A percentile compares a stretch with the other conserved stretches of the same genome.
Conservation (phyloP, 2,888 invertebrate species). For the Calameuta pallipes region DNA sequence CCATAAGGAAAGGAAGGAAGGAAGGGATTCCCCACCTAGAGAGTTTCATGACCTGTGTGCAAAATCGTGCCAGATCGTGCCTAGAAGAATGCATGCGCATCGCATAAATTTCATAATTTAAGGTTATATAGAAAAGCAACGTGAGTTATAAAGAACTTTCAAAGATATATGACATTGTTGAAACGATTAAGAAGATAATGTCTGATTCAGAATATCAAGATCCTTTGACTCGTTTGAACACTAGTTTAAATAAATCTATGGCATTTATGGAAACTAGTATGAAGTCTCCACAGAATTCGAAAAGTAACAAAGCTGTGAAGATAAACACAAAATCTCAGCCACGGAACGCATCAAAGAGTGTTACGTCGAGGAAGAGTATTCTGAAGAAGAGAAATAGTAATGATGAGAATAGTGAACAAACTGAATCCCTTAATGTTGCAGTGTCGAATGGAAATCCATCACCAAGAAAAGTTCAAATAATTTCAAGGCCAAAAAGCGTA, state of each 20-base stretch:
- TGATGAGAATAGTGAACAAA: too few relatives aligned
- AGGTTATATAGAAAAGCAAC: too few relatives aligned
- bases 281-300: background rate
- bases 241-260: conserved; percentile 25
- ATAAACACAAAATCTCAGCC: background rate
- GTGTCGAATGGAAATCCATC: background rate
- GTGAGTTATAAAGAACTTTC: too few relatives aligned
- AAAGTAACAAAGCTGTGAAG: conserved; percentile 13
- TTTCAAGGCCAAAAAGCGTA: conserved; percentile 33
- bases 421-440: too few relatives aligned
- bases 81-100: too few relatives aligned
- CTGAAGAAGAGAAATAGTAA: conserved; percentile 6
- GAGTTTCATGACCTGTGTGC: too few relatives aligned
- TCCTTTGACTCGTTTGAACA: conserved; percentile 28
- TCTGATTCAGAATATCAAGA: conserved; percentile 27
- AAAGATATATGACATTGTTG: too few relatives aligned
- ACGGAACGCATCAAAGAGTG: conserved; percentile 3
- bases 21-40: too few relatives aligned
- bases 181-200: conserved; percentile 14
- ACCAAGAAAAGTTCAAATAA: background rate
- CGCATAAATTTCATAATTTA: too few relatives aligned
- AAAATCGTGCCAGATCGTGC: too few relatives aligned
- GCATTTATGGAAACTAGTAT: conserved; percentile 21
- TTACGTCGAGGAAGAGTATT: conserved; percentile 13
- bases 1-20: too few relatives aligned